These are phyloP conservation scores for Rhinogobius similis DNA, from an alignment of 2,113 vertebrate species.

Conservation along the genomic window DNA sequence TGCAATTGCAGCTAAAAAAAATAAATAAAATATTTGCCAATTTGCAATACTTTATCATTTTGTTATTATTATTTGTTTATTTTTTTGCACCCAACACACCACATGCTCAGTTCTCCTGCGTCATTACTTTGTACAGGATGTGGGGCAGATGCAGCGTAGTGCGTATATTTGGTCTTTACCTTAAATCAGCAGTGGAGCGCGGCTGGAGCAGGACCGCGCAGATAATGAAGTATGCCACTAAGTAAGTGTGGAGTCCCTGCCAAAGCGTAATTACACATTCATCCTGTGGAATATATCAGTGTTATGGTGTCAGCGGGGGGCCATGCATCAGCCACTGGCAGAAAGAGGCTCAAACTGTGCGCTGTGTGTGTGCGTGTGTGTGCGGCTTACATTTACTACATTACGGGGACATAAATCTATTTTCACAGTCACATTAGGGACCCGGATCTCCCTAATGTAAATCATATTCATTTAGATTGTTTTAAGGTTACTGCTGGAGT, in stretches of 20 bases:
- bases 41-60: too few species aligned
- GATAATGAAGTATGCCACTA: slow-evolving; percentile 85
- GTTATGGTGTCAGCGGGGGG: slow-evolving; percentile 89
- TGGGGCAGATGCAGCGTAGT: slow-evolving; percentile 47
- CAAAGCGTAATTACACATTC: slow-evolving; percentile 94
- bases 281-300: slow-evolving; percentile 89
- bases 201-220: slow-evolving; percentile 75
- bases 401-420: slow-evolving; percentile 8
- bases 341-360: slow-evolving; percentile 74
- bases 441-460: background rate
- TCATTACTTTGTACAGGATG: too few species aligned
- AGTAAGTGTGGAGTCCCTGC: slow-evolving; percentile 82
- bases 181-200: slow-evolving; percentile 80
- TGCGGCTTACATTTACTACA: slow-evolving; percentile 3
- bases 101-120: background rate
- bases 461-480: slow-evolving; percentile 10
- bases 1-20: too few species aligned
- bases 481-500: slow-evolving; percentile 15
- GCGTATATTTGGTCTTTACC: slow-evolving; percentile 63
- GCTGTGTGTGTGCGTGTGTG: slow-evolving; percentile 6
- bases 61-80: background rate
- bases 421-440: slow-evolving; percentile 10
- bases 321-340: slow-evolving; percentile 82
- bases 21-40: too few species aligned
- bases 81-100: slow-evolving; percentile 24